phyloP scores from a whole-genome alignment of 2,113 vertebrate genomes.

The Orycteropus afer region DNA sequence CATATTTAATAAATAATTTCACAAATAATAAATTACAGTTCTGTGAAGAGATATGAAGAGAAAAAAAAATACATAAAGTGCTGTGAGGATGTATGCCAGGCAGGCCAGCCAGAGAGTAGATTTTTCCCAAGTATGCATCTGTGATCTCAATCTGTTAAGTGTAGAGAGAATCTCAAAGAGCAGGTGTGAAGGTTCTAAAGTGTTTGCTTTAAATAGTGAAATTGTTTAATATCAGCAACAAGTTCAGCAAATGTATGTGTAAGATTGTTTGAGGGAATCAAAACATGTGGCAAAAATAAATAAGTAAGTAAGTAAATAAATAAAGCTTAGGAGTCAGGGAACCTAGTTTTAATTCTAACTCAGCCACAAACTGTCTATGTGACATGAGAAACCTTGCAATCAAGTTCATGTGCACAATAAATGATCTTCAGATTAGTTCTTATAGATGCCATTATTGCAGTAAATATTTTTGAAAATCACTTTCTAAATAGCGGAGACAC shows the following conservation, averaged over 20 bases:
- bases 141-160: neutral
- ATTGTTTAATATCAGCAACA: too few relatives aligned
- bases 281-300: neutral
- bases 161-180: neutral
- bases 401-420: too few relatives aligned
- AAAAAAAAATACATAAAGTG: neutral
- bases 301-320: too few relatives aligned
- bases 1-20: neutral
- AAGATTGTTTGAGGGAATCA: neutral
- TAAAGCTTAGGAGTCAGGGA: neutral
- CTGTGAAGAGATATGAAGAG: neutral
- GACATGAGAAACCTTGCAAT: neutral
- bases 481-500: neutral
- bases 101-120: neutral
- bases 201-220: neutral
- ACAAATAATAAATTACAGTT: neutral
- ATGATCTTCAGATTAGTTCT: neutral
- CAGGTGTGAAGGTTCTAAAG: neutral
- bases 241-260: too few relatives aligned
- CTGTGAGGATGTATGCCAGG: neutral
- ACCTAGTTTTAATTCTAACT: neutral
- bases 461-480: neutral
- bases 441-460: neutral
- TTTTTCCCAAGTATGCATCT: neutral
- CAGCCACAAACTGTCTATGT: neutral